Conservation (phyloP, 2,888 invertebrate genomes). For the Linnaemya vulpina region DNA sequence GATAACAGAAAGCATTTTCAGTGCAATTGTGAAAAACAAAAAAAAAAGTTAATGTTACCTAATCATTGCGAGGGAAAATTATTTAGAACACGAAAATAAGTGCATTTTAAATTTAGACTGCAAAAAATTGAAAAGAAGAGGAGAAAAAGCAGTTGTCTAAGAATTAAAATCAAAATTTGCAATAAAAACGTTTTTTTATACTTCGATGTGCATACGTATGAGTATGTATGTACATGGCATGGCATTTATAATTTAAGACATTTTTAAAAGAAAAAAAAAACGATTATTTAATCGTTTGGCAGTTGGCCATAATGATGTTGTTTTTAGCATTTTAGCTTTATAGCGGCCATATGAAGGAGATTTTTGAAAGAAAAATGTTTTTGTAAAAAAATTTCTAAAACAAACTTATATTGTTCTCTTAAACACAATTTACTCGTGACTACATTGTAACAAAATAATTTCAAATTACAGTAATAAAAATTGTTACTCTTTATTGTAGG, state of each 20-base stretch:
- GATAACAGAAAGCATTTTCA: conserved; percentile 43
- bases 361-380: conserved; percentile 26
- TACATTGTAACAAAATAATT: not conserved
- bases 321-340: conserved; percentile 21
- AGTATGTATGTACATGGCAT: not conserved
- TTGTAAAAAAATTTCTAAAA: not conserved
- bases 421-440: not conserved
- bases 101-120: conserved; percentile 66
- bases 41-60: conserved; percentile 64
- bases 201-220: not conserved
- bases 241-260: conserved; percentile 46
- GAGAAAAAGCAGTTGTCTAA: not conserved
- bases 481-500: not conserved
- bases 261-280: conserved; percentile 25
- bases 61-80: conserved; percentile 64
- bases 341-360: conserved; percentile 73
- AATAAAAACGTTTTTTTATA: not conserved
- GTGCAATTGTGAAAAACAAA: conserved; percentile 3
- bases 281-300: conserved; percentile 76
- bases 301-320: conserved; percentile 64
- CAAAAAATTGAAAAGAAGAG: not conserved
- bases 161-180: not conserved
- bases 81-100: conserved; percentile 63
- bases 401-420: not conserved
- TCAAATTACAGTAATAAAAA: not conserved